Conservation (phyloP, 1,140 invertebrate genomes). For the Branchinecta lindahli region DNA sequence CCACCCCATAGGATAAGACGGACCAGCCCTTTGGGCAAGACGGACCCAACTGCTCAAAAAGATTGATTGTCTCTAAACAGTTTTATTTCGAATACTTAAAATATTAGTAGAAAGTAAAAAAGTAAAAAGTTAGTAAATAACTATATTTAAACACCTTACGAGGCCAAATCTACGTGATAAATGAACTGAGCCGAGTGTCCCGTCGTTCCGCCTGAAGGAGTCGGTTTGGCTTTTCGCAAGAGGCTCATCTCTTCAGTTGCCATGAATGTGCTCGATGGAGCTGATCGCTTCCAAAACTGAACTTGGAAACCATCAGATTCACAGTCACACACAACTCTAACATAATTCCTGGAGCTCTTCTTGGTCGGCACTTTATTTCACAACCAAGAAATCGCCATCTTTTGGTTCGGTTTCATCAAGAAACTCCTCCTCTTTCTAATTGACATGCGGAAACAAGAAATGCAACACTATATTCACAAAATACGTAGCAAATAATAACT, state of each 20-base stretch:
- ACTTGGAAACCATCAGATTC: conserved; percentile 10
- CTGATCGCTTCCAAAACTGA: neutral
- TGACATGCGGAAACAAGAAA: no score
- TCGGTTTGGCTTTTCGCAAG: neutral
- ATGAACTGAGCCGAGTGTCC: no score
- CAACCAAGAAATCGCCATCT: neutral
- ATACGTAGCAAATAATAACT: no score
- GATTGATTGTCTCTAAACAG: neutral
- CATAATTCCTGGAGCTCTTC: neutral
- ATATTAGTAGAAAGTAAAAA: conserved; percentile 1
- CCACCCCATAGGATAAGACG: conserved; percentile 6
- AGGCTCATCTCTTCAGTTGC: neutral
- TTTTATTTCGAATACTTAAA: neutral
- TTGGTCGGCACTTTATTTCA: neutral
- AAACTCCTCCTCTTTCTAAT: neutral
- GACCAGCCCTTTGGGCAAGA: conserved; percentile 1
- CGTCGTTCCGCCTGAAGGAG: no score
- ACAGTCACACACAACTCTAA: neutral
- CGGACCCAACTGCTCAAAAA: neutral
- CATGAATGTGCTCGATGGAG: neutral
- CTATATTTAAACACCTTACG: neutral
- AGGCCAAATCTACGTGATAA: no score
- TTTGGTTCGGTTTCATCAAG: conserved; percentile 9
- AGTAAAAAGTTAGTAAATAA: neutral
- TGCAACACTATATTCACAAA: no score